Base-by-base conservation (phyloP, 1,140 invertebrate species). In the Saccostrea echinata region DNA sequence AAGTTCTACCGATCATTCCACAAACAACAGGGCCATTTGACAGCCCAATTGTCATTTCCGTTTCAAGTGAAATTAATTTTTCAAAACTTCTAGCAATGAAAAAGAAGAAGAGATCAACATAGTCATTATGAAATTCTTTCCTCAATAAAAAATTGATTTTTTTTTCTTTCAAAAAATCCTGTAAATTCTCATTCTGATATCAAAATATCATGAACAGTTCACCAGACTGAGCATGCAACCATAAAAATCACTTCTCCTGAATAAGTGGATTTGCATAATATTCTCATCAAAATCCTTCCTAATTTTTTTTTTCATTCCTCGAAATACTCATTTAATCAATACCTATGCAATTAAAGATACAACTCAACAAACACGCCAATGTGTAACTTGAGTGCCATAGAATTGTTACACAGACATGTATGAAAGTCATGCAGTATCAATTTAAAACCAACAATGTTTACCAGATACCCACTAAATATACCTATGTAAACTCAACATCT, bases 261-360 rank as follows among this genome's bases (percentile, higher is more conserved):
- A n/a, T n/a, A n/a, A n/a, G n/a, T n/a, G 12, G 64, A 71, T 71
- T 27, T 71, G 24, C 64, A 71, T 30, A 71, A 71, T 71, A 71
- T 6, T 71, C 27, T 24, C 6, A 71, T 71, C 8, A 71, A n/a
- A 71, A 71, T 71, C n/a, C 21, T 11, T 13, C 64, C 4, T 0
- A 24, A 9, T 71, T 71, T 71, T 21, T 24, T 71, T 71, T 30
- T 21, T 71, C 64, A 71, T 30, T 71, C 64, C 64, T 30, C 24
- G 9, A 13, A 27, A 21, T 9, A 27, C 24, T 71, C 24, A 71
- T 71, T 71, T 71, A 71, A 71, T 71, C 64, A 30, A 71, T 71
- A 71, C 64, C 27, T 30, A 3, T 13, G 43, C 43, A 43, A 43
- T 43, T 43, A 43, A 43, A 71, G 24, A 27, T 71, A 30, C 64